Evolutionary conservation across 2,888 invertebrate genomes (phyloP), one percentile per base, ranked within the genome.

Genomic region (Perizoma flavofasciatum): DNA sequence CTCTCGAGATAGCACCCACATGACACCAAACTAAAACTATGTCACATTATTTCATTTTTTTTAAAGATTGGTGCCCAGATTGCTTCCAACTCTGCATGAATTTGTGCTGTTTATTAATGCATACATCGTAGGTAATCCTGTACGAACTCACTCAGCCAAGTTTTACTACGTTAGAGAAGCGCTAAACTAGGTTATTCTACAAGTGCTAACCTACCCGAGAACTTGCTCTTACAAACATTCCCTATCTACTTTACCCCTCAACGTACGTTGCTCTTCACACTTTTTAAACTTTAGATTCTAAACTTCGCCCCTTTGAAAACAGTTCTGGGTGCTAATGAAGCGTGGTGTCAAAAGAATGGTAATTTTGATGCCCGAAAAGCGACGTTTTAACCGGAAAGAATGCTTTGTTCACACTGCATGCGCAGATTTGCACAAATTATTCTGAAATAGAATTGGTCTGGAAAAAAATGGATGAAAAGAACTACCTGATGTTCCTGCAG

Each of bases 171-270:
- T 50, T n/a, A 44, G 48, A 35, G 32, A 49, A 40, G 40, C 8
- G 6, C 39, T 10, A 50, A 55, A 56, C 50, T 56, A 50, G 56
- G 39, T 50, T 56, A 43, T 22, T 50, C 11, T 46, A 46, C 45
- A 56, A 56, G 45, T 33, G 37, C 50, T 10, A 41, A 40, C 43
- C 43, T 37, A 49, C 41, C 9, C 6, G 10, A 54, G 40, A 33
- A 47, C 55, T n/a, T 9, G 43, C 40, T 11, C 1, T 22, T 40
- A 55, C 49, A 55, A 49, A 55, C 41, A 49, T 43, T 39, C 49
- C 44, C 49, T 49, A 49, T 43, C 43, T 49, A 52, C 41, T 49
- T 10, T 39, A 22, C 37, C 4, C 37, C 6, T 37, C 7, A 7
- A 6, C 49, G 44, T 44, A 50, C 41, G 34, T 43, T 44, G 34